Percentiles rank a stretch among this genome's conserved stretches.
Evolutionary conservation across 2,113 vertebrate genomes (phyloP).

Genomic region (Anseranas semipalmata): DNA sequence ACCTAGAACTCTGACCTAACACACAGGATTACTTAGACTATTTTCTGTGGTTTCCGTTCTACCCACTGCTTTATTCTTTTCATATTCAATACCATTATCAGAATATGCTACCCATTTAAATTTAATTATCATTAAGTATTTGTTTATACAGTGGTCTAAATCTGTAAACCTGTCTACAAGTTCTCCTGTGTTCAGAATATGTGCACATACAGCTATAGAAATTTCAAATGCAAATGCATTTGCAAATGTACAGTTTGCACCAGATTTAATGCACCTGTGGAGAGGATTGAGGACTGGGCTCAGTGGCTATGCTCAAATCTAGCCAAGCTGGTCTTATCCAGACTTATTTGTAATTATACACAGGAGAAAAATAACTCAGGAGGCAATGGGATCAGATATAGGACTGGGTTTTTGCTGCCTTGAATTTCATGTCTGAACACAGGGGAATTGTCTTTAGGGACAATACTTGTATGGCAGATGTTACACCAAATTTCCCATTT

Average conservation of each 20-base stretch:
- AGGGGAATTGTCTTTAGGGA: background rate
- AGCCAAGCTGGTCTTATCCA: background rate
- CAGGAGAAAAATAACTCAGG: background rate
- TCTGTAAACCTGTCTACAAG: background rate
- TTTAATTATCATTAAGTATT: background rate
- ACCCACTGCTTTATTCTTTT: background rate
- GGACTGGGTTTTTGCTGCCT: background rate
- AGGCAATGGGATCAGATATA: background rate
- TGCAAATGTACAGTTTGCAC: background rate
- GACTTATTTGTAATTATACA: background rate
- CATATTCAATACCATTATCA: background rate
- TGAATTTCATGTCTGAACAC: background rate
- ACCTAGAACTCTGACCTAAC: conserved; percentile 41
- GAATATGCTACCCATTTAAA: background rate
- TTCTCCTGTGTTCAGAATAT: background rate
- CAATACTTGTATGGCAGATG: background rate
- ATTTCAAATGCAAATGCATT: background rate
- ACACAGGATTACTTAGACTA: background rate
- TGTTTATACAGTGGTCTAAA: background rate
- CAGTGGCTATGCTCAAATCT: background rate
- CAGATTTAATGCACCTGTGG: background rate
- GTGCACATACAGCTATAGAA: background rate
- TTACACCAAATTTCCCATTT: background rate
- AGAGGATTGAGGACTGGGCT: background rate
- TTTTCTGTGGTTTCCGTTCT: background rate